Evolutionary conservation across 2,888 invertebrate genomes (phyloP), one percentile per base, ranked within the genome.

Genomic region (Ennomos fuscantarius): DNA sequence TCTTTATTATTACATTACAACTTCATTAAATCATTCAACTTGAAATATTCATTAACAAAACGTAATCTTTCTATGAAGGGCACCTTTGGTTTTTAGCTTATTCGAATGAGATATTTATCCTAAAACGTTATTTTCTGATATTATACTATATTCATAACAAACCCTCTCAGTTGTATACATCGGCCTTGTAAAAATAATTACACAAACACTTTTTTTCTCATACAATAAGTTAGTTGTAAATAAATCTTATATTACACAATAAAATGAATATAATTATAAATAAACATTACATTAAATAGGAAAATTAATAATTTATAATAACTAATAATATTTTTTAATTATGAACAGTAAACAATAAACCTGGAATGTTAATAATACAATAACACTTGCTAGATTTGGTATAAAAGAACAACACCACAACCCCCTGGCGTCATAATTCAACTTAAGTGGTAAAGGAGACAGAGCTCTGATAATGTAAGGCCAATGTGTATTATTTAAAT

Each of bases 11-110:
- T 89, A 88, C 80, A 85, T 87, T 59, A 90, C 90, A 91, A 90
- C 82, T 89, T 86, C 82, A 86, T 89, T 82, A 88, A 89, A 89
- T 86, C 82, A 90, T 89, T 89, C 81, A 90, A 90, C 90, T 89
- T 88, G 90, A 90, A 89, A 88, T 87, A 90, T 89, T 63, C 85
- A 86, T 86, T 85, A 92, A 92, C 91, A 92, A 89, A 92, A 92
- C 90, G 90, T 91, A 91, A 89, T 90, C 87, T 86, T 89, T 90
- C 88, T 92, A 91, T 93, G 94, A 94, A 95, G 95, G 96, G 96
- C 95, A 96, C 95, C 95, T 96, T 96, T 96, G 96, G 95, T 96
- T 95, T 95, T 94, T 94, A 95, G 95, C 95, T 95, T 95, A 95
- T 80, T 87, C 90, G 84, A 92, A 94, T 93, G 93, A 84, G 85